These are phyloP conservation scores for Drosophila colorata DNA, from an alignment of 2,888 invertebrate genomes.

Conservation along the genomic window DNA sequence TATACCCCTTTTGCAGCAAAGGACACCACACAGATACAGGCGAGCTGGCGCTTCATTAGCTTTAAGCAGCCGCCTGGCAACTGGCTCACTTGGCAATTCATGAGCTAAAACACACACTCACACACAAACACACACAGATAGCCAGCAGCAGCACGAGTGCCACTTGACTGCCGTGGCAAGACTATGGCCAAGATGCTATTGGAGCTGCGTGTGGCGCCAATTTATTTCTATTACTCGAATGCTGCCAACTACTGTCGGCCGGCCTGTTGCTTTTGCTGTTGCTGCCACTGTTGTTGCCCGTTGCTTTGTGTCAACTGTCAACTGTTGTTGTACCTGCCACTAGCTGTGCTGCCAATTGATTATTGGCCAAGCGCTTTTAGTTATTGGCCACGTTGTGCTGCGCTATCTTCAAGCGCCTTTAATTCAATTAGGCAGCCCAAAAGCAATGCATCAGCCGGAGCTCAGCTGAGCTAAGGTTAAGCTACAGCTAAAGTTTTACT, in stretches of 20 bases:
- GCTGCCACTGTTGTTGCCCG: slow-evolving; percentile 9
- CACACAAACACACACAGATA: slow-evolving; percentile 20
- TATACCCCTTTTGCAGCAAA: neutral
- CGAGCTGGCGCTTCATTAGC: slow-evolving; percentile 61
- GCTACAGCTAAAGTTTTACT: neutral
- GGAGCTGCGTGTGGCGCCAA: slow-evolving; percentile 67
- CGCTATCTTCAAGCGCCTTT: slow-evolving; percentile 30
- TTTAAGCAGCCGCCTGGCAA: slow-evolving; percentile 69
- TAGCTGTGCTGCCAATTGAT: slow-evolving; percentile 75
- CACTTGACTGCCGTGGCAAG: slow-evolving; percentile 54
- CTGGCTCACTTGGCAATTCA: slow-evolving; percentile 73
- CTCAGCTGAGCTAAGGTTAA: slow-evolving; percentile 2
- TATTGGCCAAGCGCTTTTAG: slow-evolving; percentile 73
- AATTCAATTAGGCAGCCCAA: slow-evolving; percentile 63
- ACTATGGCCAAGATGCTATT: slow-evolving; percentile 46
- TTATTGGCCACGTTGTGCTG: slow-evolving; percentile 47
- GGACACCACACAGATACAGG: slow-evolving; percentile 16
- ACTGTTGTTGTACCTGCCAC: slow-evolving; percentile 56
- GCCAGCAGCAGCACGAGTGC: slow-evolving; percentile 29
- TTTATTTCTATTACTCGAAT: slow-evolving; percentile 69
- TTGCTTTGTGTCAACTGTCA: slow-evolving; percentile 37
- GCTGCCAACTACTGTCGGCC: slow-evolving; percentile 11
- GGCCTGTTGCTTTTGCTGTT: slow-evolving; percentile 15
- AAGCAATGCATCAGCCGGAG: slow-evolving; percentile 46
- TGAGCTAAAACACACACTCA: slow-evolving; percentile 49